A percentile compares a stretch with the other conserved stretches of the same genome.
These are phyloP conservation scores for Parus major DNA, from an alignment of 2,113 vertebrate genomes.

Conservation along the genomic window DNA sequence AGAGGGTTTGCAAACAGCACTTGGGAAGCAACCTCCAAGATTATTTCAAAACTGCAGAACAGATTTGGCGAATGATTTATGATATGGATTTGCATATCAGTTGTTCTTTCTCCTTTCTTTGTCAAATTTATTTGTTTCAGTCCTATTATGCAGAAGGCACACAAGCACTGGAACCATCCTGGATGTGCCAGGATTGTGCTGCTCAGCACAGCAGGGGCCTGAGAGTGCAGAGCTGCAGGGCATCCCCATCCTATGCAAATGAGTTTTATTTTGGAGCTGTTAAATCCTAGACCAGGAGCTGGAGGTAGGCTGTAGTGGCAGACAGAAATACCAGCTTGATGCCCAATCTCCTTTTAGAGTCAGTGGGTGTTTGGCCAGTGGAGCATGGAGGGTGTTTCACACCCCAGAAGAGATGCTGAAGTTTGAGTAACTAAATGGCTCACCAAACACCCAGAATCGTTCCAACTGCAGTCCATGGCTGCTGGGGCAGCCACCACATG, in stretches of 20 bases:
- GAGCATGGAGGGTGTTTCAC: neutral
- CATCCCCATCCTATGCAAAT: neutral
- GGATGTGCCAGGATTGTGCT: neutral
- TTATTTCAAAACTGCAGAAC: neutral
- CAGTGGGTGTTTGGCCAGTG: neutral
- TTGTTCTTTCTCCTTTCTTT: neutral
- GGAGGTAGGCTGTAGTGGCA: neutral
- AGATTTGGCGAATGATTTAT: neutral
- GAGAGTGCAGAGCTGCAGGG: neutral
- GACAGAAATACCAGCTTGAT: neutral
- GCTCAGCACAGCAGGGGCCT: neutral
- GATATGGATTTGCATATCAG: neutral
- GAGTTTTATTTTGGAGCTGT: neutral
- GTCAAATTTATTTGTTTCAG: neutral
- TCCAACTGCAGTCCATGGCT: neutral
- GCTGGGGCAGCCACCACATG: neutral
- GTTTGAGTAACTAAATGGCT: neutral
- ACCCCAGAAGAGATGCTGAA: neutral
- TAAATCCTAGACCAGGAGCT: neutral
- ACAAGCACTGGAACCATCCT: neutral
- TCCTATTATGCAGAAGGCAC: neutral
- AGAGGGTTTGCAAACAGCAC: neutral
- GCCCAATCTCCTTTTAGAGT: neutral
- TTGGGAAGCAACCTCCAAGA: neutral
- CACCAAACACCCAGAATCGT: rapidly evolving